Evolutionary conservation across 2,888 invertebrate species (phyloP), one percentile per base, ranked within the genome.

Genomic region (Polia nebulosa): DNA sequence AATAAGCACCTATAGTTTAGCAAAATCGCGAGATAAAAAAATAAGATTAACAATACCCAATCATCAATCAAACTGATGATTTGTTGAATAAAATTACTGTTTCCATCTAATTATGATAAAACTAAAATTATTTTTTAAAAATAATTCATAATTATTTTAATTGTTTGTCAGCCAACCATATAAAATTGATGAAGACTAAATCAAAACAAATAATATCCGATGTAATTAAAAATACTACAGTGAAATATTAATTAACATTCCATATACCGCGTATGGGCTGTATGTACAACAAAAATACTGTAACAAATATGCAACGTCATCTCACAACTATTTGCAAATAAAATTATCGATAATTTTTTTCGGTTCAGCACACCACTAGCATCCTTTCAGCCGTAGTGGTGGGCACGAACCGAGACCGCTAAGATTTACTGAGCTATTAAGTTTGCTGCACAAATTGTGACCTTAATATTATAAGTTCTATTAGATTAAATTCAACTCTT

Each of bases 341-440:
- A 22, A 15, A 78, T 5, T 59, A 68, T 83, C 83, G 78, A 83
- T 66, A 77, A 2, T 6, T 58, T 66, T 62, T 53, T 47, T 36
- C 22, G 3, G 3, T 2, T 2, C 6, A 29, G 52, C 69, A 58
- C 89, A 83, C 82, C 88, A 81, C 88, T 88, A 88, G 39, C 75
- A 80, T 80, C 85, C 86, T 86, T 87, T 85, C 78, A 83, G 78
- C 82, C 85, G 86, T 87, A 88, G 90, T 83, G 70, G 80, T 82
- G 89, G 63, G 85, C 90, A 87, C 83, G 81, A 85, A 88, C 88
- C 91, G 89, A 83, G 85, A 91, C 92, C 85, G 72, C 83, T 84
- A 86, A 92, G 92, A 92, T 92, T 92, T 92, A 92, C 90, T 87
- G 90, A 85, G 89, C 92, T 92, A 92, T 92, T 92, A 92, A 88